Base-by-base conservation (phyloP, 1,140 invertebrate genomes). In the Pseudomyrmex flavicornis region DNA sequence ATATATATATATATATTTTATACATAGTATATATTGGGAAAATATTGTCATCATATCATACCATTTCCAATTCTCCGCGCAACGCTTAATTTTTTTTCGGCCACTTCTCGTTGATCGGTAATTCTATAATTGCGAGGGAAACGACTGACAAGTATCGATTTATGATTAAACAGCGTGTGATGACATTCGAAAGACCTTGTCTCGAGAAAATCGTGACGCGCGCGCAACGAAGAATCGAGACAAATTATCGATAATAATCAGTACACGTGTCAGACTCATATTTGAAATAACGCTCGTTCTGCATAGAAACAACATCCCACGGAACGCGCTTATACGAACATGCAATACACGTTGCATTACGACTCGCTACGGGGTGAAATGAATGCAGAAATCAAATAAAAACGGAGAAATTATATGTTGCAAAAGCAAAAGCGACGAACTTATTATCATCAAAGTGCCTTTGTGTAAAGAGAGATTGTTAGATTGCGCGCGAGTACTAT, bases 211-310 rank as follows among this genome's bases (percentile, higher is more conserved):
- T 22, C 10, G 15, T 22, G 75, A 48, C 65, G 35, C 69, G 79
- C 17, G 61, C 26, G 59, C 8, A 48, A n/a, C 17, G 63, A 44
- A 12, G 4, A 75, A 46, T 26, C 20, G 13, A 52, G 35, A 63
- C 7, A 75, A 75, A 82, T 75, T 75, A 59, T 15, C 17, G 50
- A 17, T 13, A 82, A 82, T 63, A 74, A 82, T 56, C 48, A 61
- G 26, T 62, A 73, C 79, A 82, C 59, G 79, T 54, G 79, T 17
- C 68, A 50, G 44, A 15, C n/a, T 52, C 26, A 54, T 54, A 62
- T 15, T 63, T 26, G 59, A 63, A 82, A 75, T 54, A 63, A 48
- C 35, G 10, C 15, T 46, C 54, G 13, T 15, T 15, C 58, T 22
- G 58, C n/a, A 52, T 54, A 26, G 59, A 82, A 17, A 17, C 26